Evolutionary conservation across 1,140 invertebrate genomes (phyloP).

Genomic region (Diorhabda carinulata): DNA sequence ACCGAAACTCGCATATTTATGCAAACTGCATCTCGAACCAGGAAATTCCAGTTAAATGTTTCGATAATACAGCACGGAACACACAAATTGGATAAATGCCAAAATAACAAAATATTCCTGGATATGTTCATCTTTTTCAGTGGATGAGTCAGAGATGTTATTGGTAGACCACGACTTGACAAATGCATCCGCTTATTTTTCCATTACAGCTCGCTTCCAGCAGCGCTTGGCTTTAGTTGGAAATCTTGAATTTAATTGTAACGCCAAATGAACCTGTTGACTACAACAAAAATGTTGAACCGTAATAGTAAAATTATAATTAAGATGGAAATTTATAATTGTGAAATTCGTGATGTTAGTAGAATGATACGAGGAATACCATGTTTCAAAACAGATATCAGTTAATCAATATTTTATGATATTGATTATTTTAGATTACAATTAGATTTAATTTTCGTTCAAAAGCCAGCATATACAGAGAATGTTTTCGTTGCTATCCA

Average conservation of each 20-base stretch:
- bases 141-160: conserved; percentile 36
- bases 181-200: conserved; percentile 33
- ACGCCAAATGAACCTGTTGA: not conserved
- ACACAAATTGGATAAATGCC: conserved; percentile 40
- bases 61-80: conserved; percentile 31
- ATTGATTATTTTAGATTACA: no score
- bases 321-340: no score
- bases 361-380: no score
- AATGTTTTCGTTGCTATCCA: no score
- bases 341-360: no score
- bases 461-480: no score
- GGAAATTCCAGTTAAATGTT: conserved; percentile 33
- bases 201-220: conserved; percentile 14
- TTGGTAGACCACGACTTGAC: conserved; percentile 39
- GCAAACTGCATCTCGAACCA: conserved; percentile 31
- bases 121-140: conserved; percentile 29
- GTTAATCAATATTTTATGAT: no score
- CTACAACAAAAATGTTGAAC: not conserved
- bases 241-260: conserved; percentile 12
- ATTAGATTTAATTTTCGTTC: no score
- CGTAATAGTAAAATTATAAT: not conserved
- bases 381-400: no score
- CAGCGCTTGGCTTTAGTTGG: conserved; percentile 1
- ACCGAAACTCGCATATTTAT: conserved; percentile 35
- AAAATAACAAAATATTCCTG: conserved; percentile 34